These are phyloP conservation scores for Bolborhynchus lineola DNA, from an alignment of 2,113 vertebrate species.

Conservation along the genomic window DNA sequence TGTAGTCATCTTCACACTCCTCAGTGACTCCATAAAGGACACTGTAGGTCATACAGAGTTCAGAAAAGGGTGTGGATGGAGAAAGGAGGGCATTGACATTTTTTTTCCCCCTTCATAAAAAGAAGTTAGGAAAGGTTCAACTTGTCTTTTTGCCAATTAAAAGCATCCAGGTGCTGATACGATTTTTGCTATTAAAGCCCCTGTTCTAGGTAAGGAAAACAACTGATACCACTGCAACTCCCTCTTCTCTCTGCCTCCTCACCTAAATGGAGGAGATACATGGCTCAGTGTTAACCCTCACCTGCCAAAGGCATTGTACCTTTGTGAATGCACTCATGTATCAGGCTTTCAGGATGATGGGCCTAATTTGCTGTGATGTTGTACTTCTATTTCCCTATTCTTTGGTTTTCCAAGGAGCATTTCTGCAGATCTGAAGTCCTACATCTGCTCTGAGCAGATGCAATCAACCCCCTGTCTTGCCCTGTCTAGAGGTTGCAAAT, in stretches of 20 bases:
- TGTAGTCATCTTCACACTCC: neutral
- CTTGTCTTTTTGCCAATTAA: neutral
- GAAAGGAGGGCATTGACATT: neutral
- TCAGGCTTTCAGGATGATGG: neutral
- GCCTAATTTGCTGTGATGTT: fast-evolving
- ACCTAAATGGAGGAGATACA: neutral
- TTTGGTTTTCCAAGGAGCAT: neutral
- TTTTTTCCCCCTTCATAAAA: neutral
- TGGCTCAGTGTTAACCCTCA: neutral
- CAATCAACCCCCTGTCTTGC: neutral
- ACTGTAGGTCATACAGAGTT: no score
- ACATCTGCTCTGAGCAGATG: neutral
- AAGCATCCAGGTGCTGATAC: neutral
- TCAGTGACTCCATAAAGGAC: neutral
- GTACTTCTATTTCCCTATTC: neutral
- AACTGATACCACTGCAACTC: neutral
- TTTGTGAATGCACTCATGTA: neutral
- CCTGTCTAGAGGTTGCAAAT: neutral
- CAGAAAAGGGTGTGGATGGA: neutral
- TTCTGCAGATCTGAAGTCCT: neutral
- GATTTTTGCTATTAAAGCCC: neutral
- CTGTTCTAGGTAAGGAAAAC: neutral
- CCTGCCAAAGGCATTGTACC: fast-evolving
- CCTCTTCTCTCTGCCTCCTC: neutral
- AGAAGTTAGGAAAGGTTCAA: neutral